Conservation (phyloP, 1,140 invertebrate genomes). For the Eulimnadia texana region DNA sequence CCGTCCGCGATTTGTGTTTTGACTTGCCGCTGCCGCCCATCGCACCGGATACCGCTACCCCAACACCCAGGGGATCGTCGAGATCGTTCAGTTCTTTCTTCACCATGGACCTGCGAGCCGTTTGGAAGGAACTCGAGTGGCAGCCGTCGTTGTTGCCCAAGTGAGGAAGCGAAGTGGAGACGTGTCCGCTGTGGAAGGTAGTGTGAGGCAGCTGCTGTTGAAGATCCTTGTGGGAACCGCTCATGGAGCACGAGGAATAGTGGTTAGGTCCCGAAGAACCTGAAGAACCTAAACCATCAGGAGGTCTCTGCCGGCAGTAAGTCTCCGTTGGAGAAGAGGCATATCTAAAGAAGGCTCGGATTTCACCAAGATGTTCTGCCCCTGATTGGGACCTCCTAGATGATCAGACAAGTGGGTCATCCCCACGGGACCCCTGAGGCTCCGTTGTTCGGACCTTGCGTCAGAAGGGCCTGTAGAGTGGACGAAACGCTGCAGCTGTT, state of each 20-base stretch:
- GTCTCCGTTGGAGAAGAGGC: slow-evolving; percentile 43
- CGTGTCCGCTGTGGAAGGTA: slow-evolving; percentile 12
- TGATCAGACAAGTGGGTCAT: background rate
- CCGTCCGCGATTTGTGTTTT: slow-evolving; percentile 4
- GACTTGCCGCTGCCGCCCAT: slow-evolving; percentile 5
- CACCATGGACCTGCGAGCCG: background rate
- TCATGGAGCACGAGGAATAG: slow-evolving; percentile 8
- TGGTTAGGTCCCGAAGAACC: background rate
- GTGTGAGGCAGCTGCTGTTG: slow-evolving; percentile 17
- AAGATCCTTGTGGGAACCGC: background rate
- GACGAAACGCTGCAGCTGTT: slow-evolving; percentile 22
- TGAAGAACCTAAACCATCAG: no score
- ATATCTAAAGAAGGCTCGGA: slow-evolving; percentile 36
- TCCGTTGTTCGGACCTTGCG: slow-evolving; percentile 22
- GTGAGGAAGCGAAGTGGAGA: slow-evolving; percentile 12
- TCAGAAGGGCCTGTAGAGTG: slow-evolving; percentile 52
- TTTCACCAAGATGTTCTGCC: slow-evolving; percentile 7
- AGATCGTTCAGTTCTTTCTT: slow-evolving; percentile 1
- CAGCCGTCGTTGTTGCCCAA: slow-evolving; percentile 1
- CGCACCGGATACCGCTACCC: background rate
- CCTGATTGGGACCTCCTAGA: background rate
- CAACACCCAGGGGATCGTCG: background rate
- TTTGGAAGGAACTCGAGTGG: slow-evolving; percentile 1
- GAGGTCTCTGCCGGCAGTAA: slow-evolving; percentile 21
- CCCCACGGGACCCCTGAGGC: background rate